Conservation (phyloP, 2,113 vertebrate genomes). For the Grammomys surdaster region DNA sequence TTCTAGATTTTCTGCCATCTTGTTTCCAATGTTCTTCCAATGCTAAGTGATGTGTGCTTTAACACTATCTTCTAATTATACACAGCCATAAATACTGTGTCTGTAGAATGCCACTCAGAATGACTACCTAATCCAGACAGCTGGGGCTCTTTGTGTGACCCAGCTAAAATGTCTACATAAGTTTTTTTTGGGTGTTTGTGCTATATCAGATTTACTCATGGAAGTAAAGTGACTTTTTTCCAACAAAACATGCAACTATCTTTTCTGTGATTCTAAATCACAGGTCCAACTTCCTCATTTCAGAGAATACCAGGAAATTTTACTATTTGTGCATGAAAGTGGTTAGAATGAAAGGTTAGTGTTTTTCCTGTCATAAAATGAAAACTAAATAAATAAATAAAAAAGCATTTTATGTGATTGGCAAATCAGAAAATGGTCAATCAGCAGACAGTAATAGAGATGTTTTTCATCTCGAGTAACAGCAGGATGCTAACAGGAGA, state of each 20-base stretch:
- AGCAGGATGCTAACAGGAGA: constrained; percentile 84
- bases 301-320: constrained; percentile 54
- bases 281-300: constrained; percentile 25
- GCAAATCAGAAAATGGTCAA: constrained; percentile 85
- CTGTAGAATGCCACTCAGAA: neutral
- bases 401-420: constrained; percentile 78
- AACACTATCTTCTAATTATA: neutral
- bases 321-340: constrained; percentile 63
- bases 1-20: neutral
- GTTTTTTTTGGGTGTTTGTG: neutral
- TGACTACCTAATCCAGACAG: neutral
- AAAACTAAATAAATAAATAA: constrained; percentile 16
- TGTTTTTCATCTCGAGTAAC: constrained; percentile 84
- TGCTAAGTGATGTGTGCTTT: neutral
- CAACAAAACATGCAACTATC: constrained; percentile 25
- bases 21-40: neutral
- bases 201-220: constrained; percentile 7
- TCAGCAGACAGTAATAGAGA: constrained; percentile 81
- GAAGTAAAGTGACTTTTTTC: constrained; percentile 15
- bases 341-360: constrained; percentile 69
- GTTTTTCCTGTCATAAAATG: constrained; percentile 63
- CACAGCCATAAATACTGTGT: neutral
- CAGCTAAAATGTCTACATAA: constrained; percentile 10
- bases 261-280: constrained; percentile 67
- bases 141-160: neutral